A percentile compares a stretch with the other conserved stretches of the same genome.
Conservation (phyloP, 2,797 vertebrate species). For the Tarsius wallacei region DNA sequence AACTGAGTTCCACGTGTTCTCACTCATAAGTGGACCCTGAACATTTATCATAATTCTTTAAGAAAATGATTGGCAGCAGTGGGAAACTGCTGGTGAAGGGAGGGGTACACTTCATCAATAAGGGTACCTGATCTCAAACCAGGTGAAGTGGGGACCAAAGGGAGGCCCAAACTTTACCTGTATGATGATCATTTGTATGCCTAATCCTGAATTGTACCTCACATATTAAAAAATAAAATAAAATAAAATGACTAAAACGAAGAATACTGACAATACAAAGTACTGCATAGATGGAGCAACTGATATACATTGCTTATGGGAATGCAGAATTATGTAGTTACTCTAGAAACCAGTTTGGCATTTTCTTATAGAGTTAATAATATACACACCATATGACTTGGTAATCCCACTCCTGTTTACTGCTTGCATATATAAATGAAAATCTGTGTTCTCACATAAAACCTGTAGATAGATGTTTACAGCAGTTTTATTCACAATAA, state of each 20-base stretch:
- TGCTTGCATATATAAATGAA: neutral
- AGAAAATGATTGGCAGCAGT: too few relatives aligned
- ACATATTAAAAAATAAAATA: too few relatives aligned
- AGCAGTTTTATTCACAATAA: conserved; percentile 10
- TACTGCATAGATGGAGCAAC: neutral
- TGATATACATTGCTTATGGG: neutral
- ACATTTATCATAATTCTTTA: too few relatives aligned
- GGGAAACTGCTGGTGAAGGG: too few relatives aligned
- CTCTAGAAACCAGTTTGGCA: neutral
- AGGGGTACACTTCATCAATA: too few relatives aligned
- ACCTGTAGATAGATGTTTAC: neutral
- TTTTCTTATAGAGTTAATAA: conserved; percentile 37
- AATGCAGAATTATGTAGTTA: neutral
- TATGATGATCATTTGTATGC: too few relatives aligned
- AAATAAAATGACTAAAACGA: neutral
- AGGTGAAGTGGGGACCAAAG: too few relatives aligned
- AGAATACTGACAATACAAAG: neutral
- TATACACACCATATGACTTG: neutral
- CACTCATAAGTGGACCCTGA: too few relatives aligned
- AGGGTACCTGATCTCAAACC: too few relatives aligned
- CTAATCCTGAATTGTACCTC: too few relatives aligned
- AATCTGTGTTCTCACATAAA: neutral
- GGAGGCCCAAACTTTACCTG: too few relatives aligned
- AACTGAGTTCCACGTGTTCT: too few relatives aligned
- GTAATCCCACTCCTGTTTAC: neutral